These are phyloP conservation scores for Xyrauchen texanus DNA, from an alignment of 2,113 vertebrate species.

Conservation along the genomic window DNA sequence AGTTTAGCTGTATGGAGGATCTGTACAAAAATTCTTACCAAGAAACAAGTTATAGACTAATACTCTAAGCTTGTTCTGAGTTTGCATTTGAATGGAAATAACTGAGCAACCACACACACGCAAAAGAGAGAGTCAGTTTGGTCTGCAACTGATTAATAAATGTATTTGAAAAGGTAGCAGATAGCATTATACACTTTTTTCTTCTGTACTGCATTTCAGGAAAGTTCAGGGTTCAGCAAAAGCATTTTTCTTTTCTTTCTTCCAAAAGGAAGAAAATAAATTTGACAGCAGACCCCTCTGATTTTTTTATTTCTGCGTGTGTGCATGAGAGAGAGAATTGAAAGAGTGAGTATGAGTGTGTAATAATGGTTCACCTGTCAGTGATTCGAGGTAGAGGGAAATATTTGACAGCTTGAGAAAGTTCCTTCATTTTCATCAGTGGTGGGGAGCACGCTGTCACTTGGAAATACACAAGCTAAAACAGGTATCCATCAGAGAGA, in stretches of 20 bases:
- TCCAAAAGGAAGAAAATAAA: neutral
- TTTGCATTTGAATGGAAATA: no score
- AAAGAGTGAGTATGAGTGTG: constrained; percentile 2
- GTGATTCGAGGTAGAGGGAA: constrained; percentile 54
- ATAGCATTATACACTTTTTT: constrained; percentile 14
- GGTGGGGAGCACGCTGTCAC: constrained; percentile 59
- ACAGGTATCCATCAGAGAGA: constrained; percentile 45
- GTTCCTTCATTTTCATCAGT: constrained; percentile 59
- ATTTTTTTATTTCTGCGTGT: constrained; percentile 6
- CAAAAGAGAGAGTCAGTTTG: neutral
- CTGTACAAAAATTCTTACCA: no score
- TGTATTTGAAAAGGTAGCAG: neutral
- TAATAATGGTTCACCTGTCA: constrained; percentile 32
- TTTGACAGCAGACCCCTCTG: constrained; percentile 30
- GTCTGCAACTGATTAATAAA: neutral
- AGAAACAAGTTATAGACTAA: no score
- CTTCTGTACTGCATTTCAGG: neutral
- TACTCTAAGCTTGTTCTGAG: no score
- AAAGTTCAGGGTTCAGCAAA: constrained; percentile 3
- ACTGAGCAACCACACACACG: no score
- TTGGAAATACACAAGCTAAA: constrained; percentile 50
- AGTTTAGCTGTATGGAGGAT: no score
- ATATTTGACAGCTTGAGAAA: constrained; percentile 54
- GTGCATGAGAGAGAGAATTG: neutral
- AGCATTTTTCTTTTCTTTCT: neutral